These are phyloP conservation scores for Actinopyga echinites DNA, from an alignment of 53 echinoderm and acorn worm genomes.

Conservation along the genomic window DNA sequence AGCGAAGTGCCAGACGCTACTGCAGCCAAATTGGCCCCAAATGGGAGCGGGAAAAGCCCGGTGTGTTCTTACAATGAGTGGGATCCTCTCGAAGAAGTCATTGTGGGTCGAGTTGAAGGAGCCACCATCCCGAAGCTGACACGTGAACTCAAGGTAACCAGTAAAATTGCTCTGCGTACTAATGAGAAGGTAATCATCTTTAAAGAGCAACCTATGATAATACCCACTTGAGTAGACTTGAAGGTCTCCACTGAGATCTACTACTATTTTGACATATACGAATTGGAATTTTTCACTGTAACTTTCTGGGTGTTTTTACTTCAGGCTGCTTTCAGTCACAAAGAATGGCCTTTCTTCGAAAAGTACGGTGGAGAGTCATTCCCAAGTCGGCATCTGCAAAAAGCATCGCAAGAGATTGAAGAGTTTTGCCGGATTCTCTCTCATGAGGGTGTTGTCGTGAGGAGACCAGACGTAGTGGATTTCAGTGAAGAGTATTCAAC, in stretches of 20 bases:
- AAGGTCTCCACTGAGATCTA: too few species aligned
- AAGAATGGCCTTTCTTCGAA: slow-evolving; percentile 64
- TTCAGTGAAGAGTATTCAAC: slow-evolving; percentile 74
- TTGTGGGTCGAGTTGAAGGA: slow-evolving; percentile 86
- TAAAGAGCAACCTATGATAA: too few species aligned
- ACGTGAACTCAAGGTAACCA: slow-evolving; percentile 82
- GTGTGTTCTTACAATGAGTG: slow-evolving; percentile 92
- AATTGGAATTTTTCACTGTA: too few species aligned
- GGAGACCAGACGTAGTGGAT: slow-evolving; percentile 76
- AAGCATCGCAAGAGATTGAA: slow-evolving; percentile 78
- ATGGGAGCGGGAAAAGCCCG: slow-evolving; percentile 34
- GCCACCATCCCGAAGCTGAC: slow-evolving; percentile 76
- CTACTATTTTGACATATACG: too few species aligned
- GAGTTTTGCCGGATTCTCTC: slow-evolving; percentile 72
- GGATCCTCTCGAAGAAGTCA: slow-evolving; percentile 90
- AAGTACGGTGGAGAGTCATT: slow-evolving; percentile 66
- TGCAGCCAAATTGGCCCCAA: neutral
- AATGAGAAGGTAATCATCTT: too few species aligned
- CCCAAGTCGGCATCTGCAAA: slow-evolving; percentile 65
- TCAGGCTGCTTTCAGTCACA: too few species aligned
- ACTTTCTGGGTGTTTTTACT: too few species aligned
- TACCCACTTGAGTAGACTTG: too few species aligned
- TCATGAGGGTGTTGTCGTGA: slow-evolving; percentile 75
- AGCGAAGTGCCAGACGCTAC: too few species aligned
- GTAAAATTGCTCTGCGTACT: too few species aligned